These are phyloP conservation scores for Agrochola macilenta DNA, from an alignment of 2,888 invertebrate species.

Conservation along the genomic window DNA sequence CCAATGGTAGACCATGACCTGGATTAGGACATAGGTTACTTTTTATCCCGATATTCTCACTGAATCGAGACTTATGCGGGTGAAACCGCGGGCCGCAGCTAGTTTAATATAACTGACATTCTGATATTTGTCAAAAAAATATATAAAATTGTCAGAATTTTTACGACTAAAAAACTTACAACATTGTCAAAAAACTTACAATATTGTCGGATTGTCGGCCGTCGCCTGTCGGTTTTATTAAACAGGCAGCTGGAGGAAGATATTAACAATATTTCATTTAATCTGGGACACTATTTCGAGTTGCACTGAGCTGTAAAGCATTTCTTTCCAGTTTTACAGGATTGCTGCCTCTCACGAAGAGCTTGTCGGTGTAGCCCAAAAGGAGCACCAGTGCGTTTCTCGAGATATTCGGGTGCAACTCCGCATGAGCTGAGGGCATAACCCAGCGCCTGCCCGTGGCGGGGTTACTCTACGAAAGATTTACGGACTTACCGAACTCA, in stretches of 20 bases:
- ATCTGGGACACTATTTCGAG: neutral
- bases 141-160: neutral
- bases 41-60: too few species aligned
- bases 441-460: neutral
- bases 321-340: too few species aligned
- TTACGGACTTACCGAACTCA: too few species aligned
- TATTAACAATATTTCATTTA: neutral
- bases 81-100: too few species aligned
- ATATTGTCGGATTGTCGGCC: neutral
- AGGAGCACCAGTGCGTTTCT: neutral
- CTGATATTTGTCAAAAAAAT: neutral
- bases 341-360: neutral
- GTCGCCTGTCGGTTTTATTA: neutral
- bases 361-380: neutral
- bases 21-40: too few species aligned
- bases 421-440: too few species aligned
- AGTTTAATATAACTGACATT: neutral
- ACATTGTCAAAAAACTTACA: too few species aligned
- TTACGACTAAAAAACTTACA: neutral
- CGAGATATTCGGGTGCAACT: neutral
- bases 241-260: neutral
- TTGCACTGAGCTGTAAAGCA: neutral
- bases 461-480: neutral
- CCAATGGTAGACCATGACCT: too few species aligned
- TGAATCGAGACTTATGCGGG: too few species aligned